phyloP scores from a whole-genome alignment of 2,113 vertebrate species.

The Recurvirostra avosetta region DNA sequence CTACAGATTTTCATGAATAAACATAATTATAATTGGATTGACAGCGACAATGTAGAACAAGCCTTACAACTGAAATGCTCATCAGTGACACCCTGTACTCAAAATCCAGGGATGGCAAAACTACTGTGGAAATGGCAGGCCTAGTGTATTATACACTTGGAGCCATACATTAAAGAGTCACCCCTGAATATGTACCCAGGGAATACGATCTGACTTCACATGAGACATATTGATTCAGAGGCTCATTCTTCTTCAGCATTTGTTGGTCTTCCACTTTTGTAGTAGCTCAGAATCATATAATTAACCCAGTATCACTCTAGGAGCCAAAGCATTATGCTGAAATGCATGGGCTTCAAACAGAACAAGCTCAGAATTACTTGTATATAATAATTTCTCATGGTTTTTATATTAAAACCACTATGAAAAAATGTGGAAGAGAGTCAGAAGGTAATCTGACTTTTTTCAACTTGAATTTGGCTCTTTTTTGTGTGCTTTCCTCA shows the following conservation, averaged over 20 bases:
- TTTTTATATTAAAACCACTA: not conserved
- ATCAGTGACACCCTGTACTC: not conserved
- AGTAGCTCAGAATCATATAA: not conserved
- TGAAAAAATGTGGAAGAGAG: not conserved
- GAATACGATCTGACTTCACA: not conserved
- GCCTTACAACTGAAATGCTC: not conserved
- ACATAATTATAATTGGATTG: constrained; percentile 35
- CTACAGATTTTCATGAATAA: constrained; percentile 65
- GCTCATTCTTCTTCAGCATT: not conserved
- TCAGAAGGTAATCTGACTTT: not conserved
- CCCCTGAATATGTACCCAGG: not conserved
- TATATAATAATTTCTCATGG: not conserved
- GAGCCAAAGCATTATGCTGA: not conserved
- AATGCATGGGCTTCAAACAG: not conserved
- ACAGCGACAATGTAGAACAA: not conserved
- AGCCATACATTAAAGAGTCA: not conserved
- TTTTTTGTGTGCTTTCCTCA: not conserved
- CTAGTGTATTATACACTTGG: not conserved
- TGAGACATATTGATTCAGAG: not conserved
- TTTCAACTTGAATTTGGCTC: not conserved
- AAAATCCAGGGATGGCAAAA: not conserved
- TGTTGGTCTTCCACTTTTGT: not conserved
- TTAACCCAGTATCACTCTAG: not conserved
- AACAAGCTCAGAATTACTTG: not conserved
- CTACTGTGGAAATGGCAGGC: not conserved